phyloP scores from a whole-genome alignment of 1,140 invertebrate species.

The Sitobion miscanthi region DNA sequence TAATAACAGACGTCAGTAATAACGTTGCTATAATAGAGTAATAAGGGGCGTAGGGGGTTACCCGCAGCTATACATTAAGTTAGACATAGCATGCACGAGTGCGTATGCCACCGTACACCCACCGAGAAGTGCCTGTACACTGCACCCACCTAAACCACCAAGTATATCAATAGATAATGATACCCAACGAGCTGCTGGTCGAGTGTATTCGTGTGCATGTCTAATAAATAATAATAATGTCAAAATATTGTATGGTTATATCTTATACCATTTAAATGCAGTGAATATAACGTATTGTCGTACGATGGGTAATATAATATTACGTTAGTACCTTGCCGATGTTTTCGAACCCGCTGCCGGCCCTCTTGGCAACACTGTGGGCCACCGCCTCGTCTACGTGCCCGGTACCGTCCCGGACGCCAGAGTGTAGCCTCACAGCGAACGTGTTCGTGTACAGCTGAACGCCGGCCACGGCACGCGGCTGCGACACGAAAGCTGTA shows the following conservation, averaged over 20 bases:
- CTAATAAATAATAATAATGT: not conserved
- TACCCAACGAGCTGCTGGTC: not conserved
- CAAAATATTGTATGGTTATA: not conserved
- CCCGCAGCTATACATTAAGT: not conserved
- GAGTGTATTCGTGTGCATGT: not conserved
- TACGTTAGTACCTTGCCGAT: constrained; percentile 15
- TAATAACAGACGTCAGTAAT: too few relatives aligned
- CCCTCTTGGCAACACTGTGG: constrained; percentile 22
- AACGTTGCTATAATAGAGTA: too few relatives aligned
- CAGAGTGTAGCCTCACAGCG: not conserved
- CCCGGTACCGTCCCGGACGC: not conserved
- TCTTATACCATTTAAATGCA: too few relatives aligned
- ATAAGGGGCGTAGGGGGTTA: not conserved
- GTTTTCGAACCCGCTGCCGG: constrained; percentile 38
- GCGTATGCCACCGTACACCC: not conserved
- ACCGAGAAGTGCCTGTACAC: not conserved
- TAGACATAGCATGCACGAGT: not conserved
- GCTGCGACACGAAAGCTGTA: not conserved
- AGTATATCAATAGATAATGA: not conserved
- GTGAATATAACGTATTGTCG: too few relatives aligned
- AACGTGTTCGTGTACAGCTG: constrained; percentile 49
- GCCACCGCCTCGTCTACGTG: constrained; percentile 15
- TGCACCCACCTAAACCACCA: not conserved
- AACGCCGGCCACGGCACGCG: not conserved
- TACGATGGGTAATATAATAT: too few relatives aligned